Evolutionary conservation across 1,140 invertebrate genomes (phyloP).

Genomic region (Hestina assimilis): DNA sequence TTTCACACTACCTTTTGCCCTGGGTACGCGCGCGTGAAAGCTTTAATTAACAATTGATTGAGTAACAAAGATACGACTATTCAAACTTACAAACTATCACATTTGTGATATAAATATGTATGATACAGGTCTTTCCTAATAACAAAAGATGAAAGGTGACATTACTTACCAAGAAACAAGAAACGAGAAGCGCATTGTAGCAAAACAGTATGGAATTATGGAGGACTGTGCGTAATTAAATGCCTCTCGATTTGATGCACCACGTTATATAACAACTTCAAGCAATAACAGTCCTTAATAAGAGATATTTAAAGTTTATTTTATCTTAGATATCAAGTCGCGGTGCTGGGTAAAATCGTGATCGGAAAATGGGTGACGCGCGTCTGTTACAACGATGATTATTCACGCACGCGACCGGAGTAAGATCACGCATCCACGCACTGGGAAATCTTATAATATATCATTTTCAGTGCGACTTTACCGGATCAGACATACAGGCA

Average conservation of each 20-base stretch:
- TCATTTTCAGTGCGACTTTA: constrained; percentile 5
- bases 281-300: not conserved
- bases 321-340: not conserved
- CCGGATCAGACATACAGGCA: not conserved
- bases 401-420: constrained; percentile 28
- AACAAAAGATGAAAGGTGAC: constrained; percentile 3
- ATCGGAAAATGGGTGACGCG: constrained; percentile 27
- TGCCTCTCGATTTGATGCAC: constrained; percentile 18
- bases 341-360: constrained; percentile 8
- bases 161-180: constrained; percentile 5
- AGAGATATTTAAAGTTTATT: not conserved
- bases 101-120: too few species aligned
- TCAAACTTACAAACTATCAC: constrained; percentile 1
- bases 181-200: constrained; percentile 23
- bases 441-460: constrained; percentile 19
- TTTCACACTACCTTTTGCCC: too few species aligned
- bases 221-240: constrained; percentile 29
- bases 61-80: too few species aligned
- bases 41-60: too few species aligned
- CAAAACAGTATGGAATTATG: constrained; percentile 25
- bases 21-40: too few species aligned
- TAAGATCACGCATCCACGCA: constrained; percentile 21
- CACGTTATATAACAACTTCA: not conserved
- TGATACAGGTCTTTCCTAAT: too few species aligned
- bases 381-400: constrained; percentile 24